These are phyloP conservation scores for Lonchura striata DNA, from an alignment of 2,113 vertebrate species.

Conservation along the genomic window DNA sequence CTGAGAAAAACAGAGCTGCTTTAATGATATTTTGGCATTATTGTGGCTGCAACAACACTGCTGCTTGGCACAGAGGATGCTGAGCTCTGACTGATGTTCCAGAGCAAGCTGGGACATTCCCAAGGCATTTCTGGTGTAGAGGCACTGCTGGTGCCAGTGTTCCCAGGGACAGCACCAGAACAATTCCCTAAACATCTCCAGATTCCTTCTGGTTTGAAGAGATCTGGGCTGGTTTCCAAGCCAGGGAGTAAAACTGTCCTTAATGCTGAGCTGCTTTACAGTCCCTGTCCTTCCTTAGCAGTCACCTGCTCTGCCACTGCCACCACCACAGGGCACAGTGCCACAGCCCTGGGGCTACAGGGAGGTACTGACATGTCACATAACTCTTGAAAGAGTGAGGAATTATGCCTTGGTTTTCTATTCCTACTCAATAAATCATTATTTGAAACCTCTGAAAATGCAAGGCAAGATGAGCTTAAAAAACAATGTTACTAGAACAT, in stretches of 20 bases:
- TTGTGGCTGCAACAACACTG: not conserved
- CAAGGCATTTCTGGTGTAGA: not conserved
- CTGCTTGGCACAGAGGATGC: not conserved
- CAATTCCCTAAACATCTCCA: not conserved
- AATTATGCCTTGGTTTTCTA: not conserved
- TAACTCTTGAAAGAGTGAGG: not conserved
- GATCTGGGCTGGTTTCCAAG: not conserved
- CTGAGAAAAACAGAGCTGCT: not conserved
- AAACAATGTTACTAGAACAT: accelerated
- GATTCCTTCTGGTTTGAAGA: not conserved
- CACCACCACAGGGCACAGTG: not conserved
- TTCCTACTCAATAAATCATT: not conserved
- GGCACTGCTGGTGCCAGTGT: not conserved
- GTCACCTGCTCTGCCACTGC: not conserved
- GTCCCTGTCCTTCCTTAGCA: not conserved
- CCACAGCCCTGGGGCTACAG: not conserved
- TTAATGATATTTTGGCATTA: not conserved
- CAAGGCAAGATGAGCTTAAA: not conserved
- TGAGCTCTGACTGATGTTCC: not conserved
- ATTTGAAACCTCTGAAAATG: not conserved
- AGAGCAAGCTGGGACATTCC: not conserved
- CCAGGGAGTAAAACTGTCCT: not conserved
- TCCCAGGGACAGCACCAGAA: not conserved
- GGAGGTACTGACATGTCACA: not conserved
- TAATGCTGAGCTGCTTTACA: not conserved